Conservation (phyloP, 2,113 vertebrate species). For the Athene cunicularia region DNA sequence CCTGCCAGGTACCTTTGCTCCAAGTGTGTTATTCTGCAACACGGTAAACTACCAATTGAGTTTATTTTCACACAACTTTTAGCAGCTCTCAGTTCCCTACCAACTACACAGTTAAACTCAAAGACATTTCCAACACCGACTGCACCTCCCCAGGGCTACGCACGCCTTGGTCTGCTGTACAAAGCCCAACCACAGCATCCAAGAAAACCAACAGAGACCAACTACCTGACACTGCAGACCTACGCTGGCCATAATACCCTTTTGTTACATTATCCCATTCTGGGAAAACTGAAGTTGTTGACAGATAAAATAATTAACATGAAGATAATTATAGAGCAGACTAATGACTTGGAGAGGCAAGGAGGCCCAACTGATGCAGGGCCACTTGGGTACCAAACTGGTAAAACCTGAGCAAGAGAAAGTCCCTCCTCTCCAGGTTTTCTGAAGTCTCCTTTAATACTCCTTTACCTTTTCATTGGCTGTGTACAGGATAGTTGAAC, state of each 20-base stretch:
- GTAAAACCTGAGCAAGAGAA: not conserved
- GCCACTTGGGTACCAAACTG: not conserved
- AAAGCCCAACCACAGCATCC: not conserved
- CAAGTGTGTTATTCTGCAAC: not conserved
- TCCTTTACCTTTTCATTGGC: not conserved
- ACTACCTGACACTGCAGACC: rapidly evolving
- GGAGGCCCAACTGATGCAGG: not conserved
- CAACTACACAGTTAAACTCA: not conserved
- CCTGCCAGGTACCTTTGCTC: not conserved
- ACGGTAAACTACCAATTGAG: rapidly evolving
- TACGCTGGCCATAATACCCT: rapidly evolving
- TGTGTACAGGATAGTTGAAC: not conserved
- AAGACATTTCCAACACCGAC: not conserved
- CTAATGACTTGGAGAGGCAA: rapidly evolving
- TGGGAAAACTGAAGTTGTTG: rapidly evolving
- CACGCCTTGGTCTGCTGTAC: not conserved
- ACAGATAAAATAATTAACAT: not conserved
- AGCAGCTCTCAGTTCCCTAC: not conserved
- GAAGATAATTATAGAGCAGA: not conserved
- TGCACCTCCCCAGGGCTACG: not conserved
- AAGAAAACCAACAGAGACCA: too few relatives aligned
- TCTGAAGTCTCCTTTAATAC: not conserved
- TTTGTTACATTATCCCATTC: rapidly evolving
- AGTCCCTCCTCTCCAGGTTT: not conserved
- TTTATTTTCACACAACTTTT: not conserved